Evolutionary conservation across 2,797 vertebrate genomes (phyloP).

Genomic region (Pantherophis alleghaniensis): DNA sequence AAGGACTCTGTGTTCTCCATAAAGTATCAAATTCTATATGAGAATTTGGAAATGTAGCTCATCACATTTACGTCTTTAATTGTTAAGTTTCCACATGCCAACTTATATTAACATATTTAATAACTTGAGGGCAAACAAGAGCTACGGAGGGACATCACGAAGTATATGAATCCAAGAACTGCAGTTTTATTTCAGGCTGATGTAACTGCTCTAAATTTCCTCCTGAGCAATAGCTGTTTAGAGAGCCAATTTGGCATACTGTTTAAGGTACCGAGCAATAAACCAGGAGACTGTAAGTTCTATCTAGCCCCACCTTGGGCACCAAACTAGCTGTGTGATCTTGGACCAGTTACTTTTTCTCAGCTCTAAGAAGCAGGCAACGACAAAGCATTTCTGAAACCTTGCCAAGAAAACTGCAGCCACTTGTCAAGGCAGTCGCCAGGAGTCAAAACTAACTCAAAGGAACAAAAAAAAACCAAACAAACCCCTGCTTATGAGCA

Average conservation of each 20-base stretch:
- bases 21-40: not conserved
- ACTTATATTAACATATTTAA: not conserved
- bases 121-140: not conserved
- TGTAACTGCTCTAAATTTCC: not conserved
- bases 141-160: rapidly evolving
- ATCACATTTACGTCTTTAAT: not conserved
- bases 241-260: not conserved
- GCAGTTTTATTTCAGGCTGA: not conserved
- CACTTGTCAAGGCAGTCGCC: not conserved
- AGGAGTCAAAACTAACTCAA: not conserved
- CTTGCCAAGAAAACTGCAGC: not conserved
- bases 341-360: not conserved
- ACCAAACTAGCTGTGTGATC: not conserved
- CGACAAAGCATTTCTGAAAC: not conserved
- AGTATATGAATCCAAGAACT: not conserved
- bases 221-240: not conserved
- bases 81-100: not conserved
- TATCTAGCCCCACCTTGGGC: not conserved
- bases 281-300: not conserved
- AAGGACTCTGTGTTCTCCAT: not conserved
- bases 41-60: not conserved
- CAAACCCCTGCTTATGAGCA: not conserved
- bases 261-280: not conserved
- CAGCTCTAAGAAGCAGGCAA: not conserved
- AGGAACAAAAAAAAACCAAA: not conserved